Percentiles rank a stretch among this genome's conserved stretches.
Evolutionary conservation across 1,140 invertebrate species (phyloP).

Genomic region (Ceratina japonica): DNA sequence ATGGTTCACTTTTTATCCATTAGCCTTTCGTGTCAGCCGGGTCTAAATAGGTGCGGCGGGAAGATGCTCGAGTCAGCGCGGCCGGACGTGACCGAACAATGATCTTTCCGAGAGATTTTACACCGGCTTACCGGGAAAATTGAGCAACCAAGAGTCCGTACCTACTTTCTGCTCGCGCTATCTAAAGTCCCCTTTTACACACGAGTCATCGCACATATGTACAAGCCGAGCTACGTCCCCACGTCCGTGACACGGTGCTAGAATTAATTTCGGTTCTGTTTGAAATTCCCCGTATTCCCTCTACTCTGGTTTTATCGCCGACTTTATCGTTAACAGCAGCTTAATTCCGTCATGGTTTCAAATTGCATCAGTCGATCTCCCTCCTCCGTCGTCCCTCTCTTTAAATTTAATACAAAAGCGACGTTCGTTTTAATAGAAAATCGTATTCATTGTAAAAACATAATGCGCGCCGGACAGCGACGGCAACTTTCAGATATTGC

Average conservation of each 20-base stretch:
- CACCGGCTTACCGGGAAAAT: constrained; percentile 40
- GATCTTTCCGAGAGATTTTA: constrained; percentile 61
- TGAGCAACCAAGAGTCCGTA: constrained; percentile 56
- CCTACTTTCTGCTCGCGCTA: constrained; percentile 23
- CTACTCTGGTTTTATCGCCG: not conserved
- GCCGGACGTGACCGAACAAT: constrained; percentile 74
- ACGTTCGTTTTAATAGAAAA: too few species aligned
- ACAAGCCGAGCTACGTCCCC: not conserved
- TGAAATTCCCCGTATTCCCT: constrained; percentile 28
- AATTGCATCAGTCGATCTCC: too few species aligned
- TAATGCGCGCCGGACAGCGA: too few species aligned
- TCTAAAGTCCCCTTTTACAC: constrained; percentile 15
- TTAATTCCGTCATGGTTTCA: too few species aligned
- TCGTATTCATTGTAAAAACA: too few species aligned
- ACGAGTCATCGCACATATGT: constrained; percentile 14
- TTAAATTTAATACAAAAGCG: too few species aligned
- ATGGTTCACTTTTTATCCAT: constrained; percentile 23
- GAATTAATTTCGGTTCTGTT: constrained; percentile 43
- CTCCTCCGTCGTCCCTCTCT: too few species aligned
- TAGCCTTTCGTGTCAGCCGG: constrained; percentile 28
- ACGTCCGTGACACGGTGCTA: not conserved
- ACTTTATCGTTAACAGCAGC: not conserved
- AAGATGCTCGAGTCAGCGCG: constrained; percentile 63
- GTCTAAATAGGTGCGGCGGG: constrained; percentile 57
- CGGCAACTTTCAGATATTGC: too few species aligned